Evolutionary conservation across 2,888 invertebrate species (phyloP), one percentile per base, ranked within the genome.

Genomic region (Alviniconcha strummeri): DNA sequence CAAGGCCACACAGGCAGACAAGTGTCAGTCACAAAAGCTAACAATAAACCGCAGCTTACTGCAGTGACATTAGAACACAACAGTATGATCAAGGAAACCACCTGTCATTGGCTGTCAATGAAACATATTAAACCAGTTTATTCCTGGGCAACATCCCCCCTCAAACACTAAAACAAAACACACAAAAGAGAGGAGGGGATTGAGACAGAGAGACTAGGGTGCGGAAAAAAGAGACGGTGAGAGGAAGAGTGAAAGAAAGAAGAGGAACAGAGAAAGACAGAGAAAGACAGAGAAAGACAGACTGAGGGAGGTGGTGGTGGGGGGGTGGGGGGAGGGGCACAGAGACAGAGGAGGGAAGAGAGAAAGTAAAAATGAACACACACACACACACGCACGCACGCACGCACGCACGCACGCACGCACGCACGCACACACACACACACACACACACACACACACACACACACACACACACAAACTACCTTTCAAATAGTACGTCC

Each of bases 401-500:
- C 4, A 52, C 55, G 52, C 75, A 19, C 7, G 11, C 75, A 76
- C 55, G 11, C n/a, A 76, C 56, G 55, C 13, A 9, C 76, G 4
- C 55, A 76, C 56, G 54, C 7, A 13, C 7, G 7, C 11, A 64
- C 64, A 64, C 64, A 64, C 64, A 15, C 64, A 64, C 15, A 4
- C 64, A 64, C 64, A 64, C 64, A 64, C 64, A 64, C 64, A 15
- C 64, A 64, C 15, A 4, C 64, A 64, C 64, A 52, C 74, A 64
- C 64, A 64, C 64, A 64, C 64, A 15, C 64, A 64, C 15, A 4
- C 64, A 64, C 64, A 52, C 78, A 78, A 5, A 36, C 91, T 94
- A 97, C 97, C 97, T 96, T 98, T 98, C 94, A 98, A 97, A 94
- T 96, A 96, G 83, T 98, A 98, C 84, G 97, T 95, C 56, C 98